A percentile compares a stretch with the other conserved stretches of the same genome.
Conservation (phyloP, 2,113 vertebrate species). For the Murina feae region DNA sequence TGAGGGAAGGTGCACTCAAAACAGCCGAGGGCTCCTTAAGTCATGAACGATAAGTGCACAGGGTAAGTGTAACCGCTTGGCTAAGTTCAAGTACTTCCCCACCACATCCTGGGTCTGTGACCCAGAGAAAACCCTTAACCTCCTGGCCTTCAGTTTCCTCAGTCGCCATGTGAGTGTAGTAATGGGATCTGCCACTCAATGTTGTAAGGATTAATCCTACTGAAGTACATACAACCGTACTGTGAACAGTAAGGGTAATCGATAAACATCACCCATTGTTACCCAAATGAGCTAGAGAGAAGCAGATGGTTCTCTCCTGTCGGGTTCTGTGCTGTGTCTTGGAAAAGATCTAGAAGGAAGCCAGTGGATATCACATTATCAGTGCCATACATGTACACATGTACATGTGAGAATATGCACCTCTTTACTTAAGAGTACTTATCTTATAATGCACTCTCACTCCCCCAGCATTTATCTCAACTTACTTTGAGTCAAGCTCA, state of each 20-base stretch:
- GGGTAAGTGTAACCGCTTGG: background rate
- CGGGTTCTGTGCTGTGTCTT: background rate
- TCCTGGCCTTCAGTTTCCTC: background rate
- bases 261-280: background rate
- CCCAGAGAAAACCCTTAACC: background rate
- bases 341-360: background rate
- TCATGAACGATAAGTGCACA: background rate
- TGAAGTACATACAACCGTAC: too few relatives aligned
- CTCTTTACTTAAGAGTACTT: background rate
- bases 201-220: background rate
- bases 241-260: fast-evolving
- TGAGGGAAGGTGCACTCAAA: background rate
- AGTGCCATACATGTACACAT: background rate
- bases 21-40: background rate
- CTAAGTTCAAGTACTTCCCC: background rate
- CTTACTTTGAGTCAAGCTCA: background rate
- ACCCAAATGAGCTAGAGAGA: background rate
- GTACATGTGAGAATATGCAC: background rate
- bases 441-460: background rate
- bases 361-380: background rate
- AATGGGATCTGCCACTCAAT: fast-evolving
- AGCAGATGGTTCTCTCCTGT: background rate
- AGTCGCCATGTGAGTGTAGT: background rate
- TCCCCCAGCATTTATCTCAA: background rate
- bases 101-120: background rate